Evolutionary conservation across 2,797 vertebrate genomes (phyloP).

Genomic region (Nyctibius grandis): DNA sequence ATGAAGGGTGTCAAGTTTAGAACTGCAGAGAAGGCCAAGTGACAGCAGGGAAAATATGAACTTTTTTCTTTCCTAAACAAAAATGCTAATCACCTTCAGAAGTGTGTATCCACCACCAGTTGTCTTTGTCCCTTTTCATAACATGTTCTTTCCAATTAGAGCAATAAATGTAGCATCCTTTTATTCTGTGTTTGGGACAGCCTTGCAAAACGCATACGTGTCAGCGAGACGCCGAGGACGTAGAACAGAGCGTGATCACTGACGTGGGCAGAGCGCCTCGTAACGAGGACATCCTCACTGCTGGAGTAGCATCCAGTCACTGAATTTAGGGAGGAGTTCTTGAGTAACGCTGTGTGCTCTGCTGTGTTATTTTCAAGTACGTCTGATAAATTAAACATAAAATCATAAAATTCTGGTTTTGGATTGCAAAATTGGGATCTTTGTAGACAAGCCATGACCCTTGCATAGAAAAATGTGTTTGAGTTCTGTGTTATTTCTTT

Average conservation of each 20-base stretch:
- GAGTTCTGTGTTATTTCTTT: not conserved
- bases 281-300: not conserved
- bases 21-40: not conserved
- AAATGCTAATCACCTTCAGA: not conserved
- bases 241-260: not conserved
- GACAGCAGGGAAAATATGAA: not conserved
- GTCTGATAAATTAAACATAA: not conserved
- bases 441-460: not conserved
- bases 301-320: not conserved
- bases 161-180: not conserved
- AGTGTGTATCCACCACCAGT: not conserved
- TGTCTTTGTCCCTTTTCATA: not conserved
- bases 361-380: not conserved
- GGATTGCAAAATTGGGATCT: not conserved
- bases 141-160: not conserved
- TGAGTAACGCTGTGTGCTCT: not conserved
- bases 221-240: rapidly evolving
- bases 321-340: not conserved
- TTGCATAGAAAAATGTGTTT: not conserved
- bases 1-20: not conserved
- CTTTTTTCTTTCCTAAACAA: not conserved
- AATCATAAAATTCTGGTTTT: not conserved
- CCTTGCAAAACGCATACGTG: not conserved
- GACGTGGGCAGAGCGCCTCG: too few relatives aligned
- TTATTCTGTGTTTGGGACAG: not conserved